Percentiles rank a stretch among this genome's conserved stretches.
These are phyloP conservation scores for Oceanites oceanicus DNA, from an alignment of 2,113 vertebrate genomes.

Conservation along the genomic window DNA sequence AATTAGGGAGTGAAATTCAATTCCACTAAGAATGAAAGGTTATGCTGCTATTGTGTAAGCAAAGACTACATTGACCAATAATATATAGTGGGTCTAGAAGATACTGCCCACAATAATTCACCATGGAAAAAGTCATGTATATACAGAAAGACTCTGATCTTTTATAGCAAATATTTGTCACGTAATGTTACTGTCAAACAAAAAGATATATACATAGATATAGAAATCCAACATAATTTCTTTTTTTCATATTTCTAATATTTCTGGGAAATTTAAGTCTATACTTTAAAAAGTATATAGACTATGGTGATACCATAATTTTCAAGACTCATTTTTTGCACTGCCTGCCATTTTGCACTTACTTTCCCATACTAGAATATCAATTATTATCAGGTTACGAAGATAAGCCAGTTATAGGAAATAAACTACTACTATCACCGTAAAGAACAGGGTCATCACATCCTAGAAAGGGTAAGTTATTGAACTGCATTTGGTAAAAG, in stretches of 20 bases:
- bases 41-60: neutral
- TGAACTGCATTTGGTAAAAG: slow-evolving; percentile 17
- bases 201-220: neutral
- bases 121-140: neutral
- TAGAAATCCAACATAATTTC: rapidly evolving
- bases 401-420: slow-evolving; percentile 55
- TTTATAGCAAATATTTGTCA: neutral
- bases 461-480: neutral
- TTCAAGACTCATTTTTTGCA: neutral
- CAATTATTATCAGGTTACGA: slow-evolving; percentile 61
- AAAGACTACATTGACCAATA: neutral
- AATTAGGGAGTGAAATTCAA: neutral
- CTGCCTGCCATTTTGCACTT: slow-evolving; percentile 2
- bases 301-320: neutral
- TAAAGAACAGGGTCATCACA: slow-evolving; percentile 17
- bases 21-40: neutral
- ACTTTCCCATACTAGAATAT: slow-evolving; percentile 17
- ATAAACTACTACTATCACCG: neutral
- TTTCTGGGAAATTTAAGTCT: neutral
- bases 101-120: neutral
- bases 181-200: neutral
- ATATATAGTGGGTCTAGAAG: neutral
- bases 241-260: neutral
- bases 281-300: neutral
- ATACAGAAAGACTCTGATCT: neutral